phyloP scores from a whole-genome alignment of 2,797 vertebrate genomes.

The Sparus aurata region DNA sequence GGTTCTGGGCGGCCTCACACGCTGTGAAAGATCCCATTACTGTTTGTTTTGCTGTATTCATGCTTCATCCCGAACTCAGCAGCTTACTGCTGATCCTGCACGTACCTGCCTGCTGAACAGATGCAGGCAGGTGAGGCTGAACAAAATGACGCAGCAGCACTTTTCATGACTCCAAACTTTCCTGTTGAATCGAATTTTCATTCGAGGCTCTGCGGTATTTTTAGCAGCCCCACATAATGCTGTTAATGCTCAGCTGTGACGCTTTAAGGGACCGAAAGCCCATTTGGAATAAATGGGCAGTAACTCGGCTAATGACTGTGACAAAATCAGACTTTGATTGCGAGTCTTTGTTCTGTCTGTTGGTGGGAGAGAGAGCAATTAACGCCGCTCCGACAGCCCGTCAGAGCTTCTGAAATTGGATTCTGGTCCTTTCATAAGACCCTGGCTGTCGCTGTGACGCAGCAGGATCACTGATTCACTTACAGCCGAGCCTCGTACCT shows the following conservation, averaged over 20 bases:
- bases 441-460: conserved; percentile 18
- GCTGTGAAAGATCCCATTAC: neutral
- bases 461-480: conserved; percentile 6
- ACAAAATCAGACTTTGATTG: conserved; percentile 64
- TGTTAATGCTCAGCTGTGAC: conserved; percentile 10
- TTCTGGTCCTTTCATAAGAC: conserved; percentile 41
- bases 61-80: conserved; percentile 6
- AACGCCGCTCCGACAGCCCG: conserved; percentile 55
- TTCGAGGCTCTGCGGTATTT: conserved; percentile 5
- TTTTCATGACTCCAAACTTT: neutral
- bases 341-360: conserved; percentile 57
- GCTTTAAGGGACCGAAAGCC: conserved; percentile 14
- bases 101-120: neutral
- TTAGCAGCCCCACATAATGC: neutral
- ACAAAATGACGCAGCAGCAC: neutral
- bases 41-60: conserved; percentile 16
- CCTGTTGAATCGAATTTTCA: neutral
- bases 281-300: conserved; percentile 42
- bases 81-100: neutral
- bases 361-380: conserved; percentile 55
- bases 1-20: neutral
- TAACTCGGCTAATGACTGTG: conserved; percentile 58
- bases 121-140: neutral
- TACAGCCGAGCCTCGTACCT: neutral
- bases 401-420: conserved; percentile 58